Conservation (phyloP, 2,113 vertebrate genomes). For the Calidris pygmaea region DNA sequence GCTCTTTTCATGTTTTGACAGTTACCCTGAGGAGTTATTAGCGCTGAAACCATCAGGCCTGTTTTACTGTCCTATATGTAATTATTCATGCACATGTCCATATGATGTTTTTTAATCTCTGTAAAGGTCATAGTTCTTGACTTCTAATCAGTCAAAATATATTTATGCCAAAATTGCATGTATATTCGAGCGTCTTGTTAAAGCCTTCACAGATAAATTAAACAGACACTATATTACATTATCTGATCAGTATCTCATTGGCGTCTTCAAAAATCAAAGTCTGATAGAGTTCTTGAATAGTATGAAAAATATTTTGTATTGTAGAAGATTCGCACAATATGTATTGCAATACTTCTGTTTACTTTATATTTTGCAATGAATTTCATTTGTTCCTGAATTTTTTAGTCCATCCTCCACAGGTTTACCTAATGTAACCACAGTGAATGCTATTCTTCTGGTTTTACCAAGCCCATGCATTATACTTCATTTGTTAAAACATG, state of each 20-base stretch:
- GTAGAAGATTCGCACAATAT: background rate
- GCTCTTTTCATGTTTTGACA: slow-evolving; percentile 44
- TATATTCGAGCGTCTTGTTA: background rate
- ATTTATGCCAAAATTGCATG: background rate
- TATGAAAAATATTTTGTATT: background rate
- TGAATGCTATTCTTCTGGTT: background rate
- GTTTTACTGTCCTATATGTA: slow-evolving; percentile 7
- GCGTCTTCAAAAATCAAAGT: background rate
- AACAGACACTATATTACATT: too few species aligned
- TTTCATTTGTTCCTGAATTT: slow-evolving; percentile 45
- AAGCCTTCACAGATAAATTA: background rate
- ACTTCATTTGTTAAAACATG: background rate
- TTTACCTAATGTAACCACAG: background rate
- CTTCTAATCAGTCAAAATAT: slow-evolving; percentile 54
- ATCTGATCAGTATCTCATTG: background rate
- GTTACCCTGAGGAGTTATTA: slow-evolving; percentile 26
- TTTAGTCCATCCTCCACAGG: background rate
- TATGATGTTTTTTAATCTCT: slow-evolving; percentile 25
- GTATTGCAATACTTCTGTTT: slow-evolving; percentile 23
- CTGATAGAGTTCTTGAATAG: background rate
- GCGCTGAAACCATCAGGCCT: slow-evolving; percentile 34
- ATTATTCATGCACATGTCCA: slow-evolving; percentile 43
- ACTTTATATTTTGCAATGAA: slow-evolving; percentile 35
- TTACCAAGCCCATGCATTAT: background rate
- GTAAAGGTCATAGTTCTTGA: slow-evolving; percentile 47